phyloP scores from a whole-genome alignment of 2,797 vertebrate species.

The Bucorvus abyssinicus region DNA sequence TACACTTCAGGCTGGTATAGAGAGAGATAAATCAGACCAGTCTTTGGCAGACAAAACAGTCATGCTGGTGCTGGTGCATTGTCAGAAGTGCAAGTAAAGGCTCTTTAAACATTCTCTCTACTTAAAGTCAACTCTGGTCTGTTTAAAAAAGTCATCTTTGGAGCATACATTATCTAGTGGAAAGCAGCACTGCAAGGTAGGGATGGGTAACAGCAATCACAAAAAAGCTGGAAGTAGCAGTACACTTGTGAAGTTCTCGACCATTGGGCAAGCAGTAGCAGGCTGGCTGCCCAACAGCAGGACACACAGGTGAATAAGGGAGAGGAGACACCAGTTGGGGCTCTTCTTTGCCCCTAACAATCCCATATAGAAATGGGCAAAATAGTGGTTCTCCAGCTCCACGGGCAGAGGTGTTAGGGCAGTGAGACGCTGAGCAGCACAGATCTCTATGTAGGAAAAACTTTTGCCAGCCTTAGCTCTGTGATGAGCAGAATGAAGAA shows the following conservation, averaged over 20 bases:
- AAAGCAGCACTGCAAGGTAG: not conserved
- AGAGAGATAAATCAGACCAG: not conserved
- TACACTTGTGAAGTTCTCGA: not conserved
- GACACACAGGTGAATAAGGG: not conserved
- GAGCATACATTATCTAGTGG: not conserved
- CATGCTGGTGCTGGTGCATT: not conserved
- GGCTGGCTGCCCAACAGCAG: not conserved
- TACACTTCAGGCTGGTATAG: not conserved
- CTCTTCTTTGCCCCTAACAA: not conserved
- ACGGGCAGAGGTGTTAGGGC: not conserved
- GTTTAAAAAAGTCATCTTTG: not conserved
- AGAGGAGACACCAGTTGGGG: not conserved
- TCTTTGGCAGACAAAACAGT: not conserved
- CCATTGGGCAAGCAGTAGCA: not conserved
- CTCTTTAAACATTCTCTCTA: not conserved
- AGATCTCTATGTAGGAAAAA: not conserved
- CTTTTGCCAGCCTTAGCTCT: not conserved
- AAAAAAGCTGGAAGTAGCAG: not conserved
- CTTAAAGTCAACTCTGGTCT: not conserved
- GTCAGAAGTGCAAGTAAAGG: constrained; percentile 15
- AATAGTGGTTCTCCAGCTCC: not conserved
- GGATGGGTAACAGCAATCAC: not conserved
- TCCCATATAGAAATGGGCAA: not conserved
- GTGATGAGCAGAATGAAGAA: not conserved
- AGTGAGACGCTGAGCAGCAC: not conserved